phyloP scores from a whole-genome alignment of 2,888 invertebrate species.

The Elysia crispata region DNA sequence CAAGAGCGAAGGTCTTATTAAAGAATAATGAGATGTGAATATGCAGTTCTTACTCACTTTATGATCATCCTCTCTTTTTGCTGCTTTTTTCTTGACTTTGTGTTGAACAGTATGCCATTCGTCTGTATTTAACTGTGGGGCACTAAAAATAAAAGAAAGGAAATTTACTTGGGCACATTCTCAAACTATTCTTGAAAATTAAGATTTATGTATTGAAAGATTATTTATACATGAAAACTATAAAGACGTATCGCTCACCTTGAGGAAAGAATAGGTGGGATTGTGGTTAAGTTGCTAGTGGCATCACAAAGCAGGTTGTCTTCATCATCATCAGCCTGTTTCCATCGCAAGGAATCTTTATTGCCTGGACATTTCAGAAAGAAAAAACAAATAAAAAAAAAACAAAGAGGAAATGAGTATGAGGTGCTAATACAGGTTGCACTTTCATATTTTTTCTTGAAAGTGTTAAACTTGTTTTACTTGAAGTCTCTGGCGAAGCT shows the following conservation, averaged over 20 bases:
- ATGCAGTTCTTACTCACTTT: not conserved
- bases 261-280: slow-evolving; percentile 47
- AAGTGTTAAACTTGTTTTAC: too few relatives aligned
- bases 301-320: slow-evolving; percentile 41
- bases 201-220: too few relatives aligned
- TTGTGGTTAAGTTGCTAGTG: slow-evolving; percentile 47
- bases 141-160: slow-evolving; percentile 18
- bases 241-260: slow-evolving; percentile 10
- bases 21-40: too few relatives aligned
- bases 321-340: slow-evolving; percentile 41
- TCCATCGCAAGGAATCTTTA: not conserved
- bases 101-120: slow-evolving; percentile 49
- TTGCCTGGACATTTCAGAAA: not conserved
- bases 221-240: too few relatives aligned
- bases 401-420: not conserved
- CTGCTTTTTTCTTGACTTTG: slow-evolving; percentile 40
- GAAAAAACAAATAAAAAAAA: slow-evolving; percentile 5
- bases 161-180: too few relatives aligned
- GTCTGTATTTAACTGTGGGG: slow-evolving; percentile 38
- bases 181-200: too few relatives aligned
- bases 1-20: too few relatives aligned
- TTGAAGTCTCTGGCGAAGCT: too few relatives aligned
- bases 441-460: too few relatives aligned
- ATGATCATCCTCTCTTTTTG: slow-evolving; percentile 20
- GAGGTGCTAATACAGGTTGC: not conserved